Evolutionary conservation across 2,113 vertebrate species (phyloP).

Genomic region (Lophochroa leadbeateri): DNA sequence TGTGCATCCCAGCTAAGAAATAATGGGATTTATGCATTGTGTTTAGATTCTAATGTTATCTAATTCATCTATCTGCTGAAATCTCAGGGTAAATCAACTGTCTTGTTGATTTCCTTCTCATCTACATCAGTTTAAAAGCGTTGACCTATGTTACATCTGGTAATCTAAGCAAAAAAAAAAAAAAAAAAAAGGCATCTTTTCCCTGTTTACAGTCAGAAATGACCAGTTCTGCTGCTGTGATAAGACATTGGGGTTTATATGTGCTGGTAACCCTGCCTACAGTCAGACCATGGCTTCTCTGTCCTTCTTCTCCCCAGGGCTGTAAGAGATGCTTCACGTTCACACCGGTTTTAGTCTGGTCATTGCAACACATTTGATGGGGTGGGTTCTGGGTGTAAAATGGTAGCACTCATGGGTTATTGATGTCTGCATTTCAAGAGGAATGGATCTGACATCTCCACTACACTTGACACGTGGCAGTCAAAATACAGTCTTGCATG

Average conservation of each 20-base stretch:
- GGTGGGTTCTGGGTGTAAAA: neutral
- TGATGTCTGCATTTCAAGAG: neutral
- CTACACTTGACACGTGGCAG: neutral
- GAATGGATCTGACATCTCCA: neutral
- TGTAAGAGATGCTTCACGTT: neutral
- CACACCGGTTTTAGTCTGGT: neutral
- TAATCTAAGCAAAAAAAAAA: neutral
- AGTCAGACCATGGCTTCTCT: neutral
- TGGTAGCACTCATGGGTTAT: neutral
- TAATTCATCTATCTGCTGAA: constrained; percentile 25
- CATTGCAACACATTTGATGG: neutral
- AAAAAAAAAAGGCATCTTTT: neutral
- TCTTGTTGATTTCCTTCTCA: constrained; percentile 24
- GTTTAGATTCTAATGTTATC: constrained; percentile 38
- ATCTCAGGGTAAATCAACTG: constrained; percentile 29
- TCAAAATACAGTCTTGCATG: neutral
- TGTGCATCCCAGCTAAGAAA: constrained; percentile 59
- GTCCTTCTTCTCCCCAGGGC: neutral
- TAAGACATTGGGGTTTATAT: neutral
- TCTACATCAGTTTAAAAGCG: neutral
- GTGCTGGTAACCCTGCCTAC: neutral
- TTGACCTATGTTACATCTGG: neutral
- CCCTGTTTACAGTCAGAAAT: neutral
- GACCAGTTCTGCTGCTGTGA: neutral
- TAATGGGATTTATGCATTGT: constrained; percentile 36